phyloP scores from a whole-genome alignment of 2,797 vertebrate species.

The Lepus oiostolus region DNA sequence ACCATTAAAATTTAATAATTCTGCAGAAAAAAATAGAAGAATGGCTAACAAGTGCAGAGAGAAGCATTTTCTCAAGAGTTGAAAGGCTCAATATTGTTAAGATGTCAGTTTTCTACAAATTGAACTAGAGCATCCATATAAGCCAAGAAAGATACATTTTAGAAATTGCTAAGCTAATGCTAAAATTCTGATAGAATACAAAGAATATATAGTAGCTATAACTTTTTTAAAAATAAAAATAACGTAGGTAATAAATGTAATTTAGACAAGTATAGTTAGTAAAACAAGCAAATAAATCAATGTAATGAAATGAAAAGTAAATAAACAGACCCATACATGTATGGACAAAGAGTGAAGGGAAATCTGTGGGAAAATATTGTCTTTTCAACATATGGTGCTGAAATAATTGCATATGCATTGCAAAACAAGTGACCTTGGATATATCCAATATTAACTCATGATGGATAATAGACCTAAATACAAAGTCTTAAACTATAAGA shows the following conservation, averaged over 20 bases:
- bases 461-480: neutral
- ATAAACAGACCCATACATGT: neutral
- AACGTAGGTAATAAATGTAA: neutral
- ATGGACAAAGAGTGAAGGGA: neutral
- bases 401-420: neutral
- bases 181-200: neutral
- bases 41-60: neutral
- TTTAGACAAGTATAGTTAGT: neutral
- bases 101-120: neutral
- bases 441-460: neutral
- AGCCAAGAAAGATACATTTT: neutral
- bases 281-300: neutral
- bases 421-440: neutral
- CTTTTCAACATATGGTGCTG: neutral
- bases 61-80: neutral
- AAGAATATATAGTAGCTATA: neutral
- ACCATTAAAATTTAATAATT: neutral
- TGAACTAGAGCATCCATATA: neutral
- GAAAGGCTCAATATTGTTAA: conserved; percentile 9
- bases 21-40: neutral
- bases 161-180: conserved; percentile 18
- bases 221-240: neutral
- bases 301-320: neutral
- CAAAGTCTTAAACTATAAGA: neutral
- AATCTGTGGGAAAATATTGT: neutral